These are phyloP conservation scores for Coecobrya sp. DNA, from an alignment of 2,888 invertebrate genomes.

Conservation along the genomic window DNA sequence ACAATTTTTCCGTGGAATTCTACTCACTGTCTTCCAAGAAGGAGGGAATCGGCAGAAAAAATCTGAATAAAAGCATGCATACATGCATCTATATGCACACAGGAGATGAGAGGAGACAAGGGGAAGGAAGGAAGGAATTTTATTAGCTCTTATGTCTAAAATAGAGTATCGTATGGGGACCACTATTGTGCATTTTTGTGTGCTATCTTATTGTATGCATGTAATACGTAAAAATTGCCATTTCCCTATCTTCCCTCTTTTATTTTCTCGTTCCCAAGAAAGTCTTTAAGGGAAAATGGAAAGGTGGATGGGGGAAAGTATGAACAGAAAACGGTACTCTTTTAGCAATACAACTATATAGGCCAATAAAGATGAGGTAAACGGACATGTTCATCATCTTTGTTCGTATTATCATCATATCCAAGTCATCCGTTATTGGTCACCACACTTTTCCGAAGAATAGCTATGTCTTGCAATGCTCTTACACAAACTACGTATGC, in stretches of 20 bases:
- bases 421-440: not conserved
- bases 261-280: constrained; percentile 65
- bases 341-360: not conserved
- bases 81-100: not conserved
- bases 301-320: constrained; percentile 20
- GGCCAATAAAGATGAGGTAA: constrained; percentile 75
- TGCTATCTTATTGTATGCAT: constrained; percentile 27
- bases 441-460: not conserved
- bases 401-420: constrained; percentile 22
- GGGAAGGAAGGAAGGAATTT: constrained; percentile 55
- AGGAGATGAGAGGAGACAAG: constrained; percentile 34
- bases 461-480: no score
- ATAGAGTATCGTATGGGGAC: constrained; percentile 73
- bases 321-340: not conserved
- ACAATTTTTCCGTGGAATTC: constrained; percentile 36
- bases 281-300: constrained; percentile 59
- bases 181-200: constrained; percentile 43
- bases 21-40: constrained; percentile 24
- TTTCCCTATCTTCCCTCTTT: constrained; percentile 54
- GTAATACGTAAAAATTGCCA: constrained; percentile 65
- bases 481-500: no score
- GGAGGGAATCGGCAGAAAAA: not conserved
- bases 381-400: constrained; percentile 42
- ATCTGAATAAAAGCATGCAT: constrained; percentile 43
- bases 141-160: constrained; percentile 73